These are phyloP conservation scores for Aspidoscelis tigris DNA, from an alignment of 2,113 vertebrate genomes.

Conservation along the genomic window DNA sequence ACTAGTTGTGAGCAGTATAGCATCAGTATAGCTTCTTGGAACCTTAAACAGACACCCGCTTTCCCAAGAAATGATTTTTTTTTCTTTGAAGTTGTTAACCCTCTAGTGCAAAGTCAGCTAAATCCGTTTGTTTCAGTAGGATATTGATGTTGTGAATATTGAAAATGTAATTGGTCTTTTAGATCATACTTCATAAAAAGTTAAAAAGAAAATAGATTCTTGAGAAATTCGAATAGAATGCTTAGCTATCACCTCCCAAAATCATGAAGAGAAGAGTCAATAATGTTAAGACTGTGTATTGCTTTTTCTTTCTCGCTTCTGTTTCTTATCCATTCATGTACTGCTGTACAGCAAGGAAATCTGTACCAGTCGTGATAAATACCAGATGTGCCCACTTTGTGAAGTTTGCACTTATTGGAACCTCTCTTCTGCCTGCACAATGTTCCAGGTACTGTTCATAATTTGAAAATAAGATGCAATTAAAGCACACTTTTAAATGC, in stretches of 20 bases:
- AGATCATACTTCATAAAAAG: too few species aligned
- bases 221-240: too few species aligned
- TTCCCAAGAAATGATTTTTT: too few species aligned
- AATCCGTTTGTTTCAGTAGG: too few species aligned
- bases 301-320: not conserved
- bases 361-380: constrained; percentile 40
- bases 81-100: too few species aligned
- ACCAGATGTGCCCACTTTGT: constrained; percentile 71
- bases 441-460: constrained; percentile 62
- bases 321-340: not conserved
- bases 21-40: too few species aligned
- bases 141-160: too few species aligned
- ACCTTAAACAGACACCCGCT: too few species aligned
- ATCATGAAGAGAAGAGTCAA: not conserved
- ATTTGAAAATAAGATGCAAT: not conserved
- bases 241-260: not conserved
- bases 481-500: not conserved
- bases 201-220: too few species aligned
- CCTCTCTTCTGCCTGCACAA: constrained; percentile 70
- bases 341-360: constrained; percentile 59
- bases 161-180: too few species aligned
- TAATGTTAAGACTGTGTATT: not conserved
- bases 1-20: too few species aligned
- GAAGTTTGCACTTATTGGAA: constrained; percentile 68
- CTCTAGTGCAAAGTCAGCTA: too few species aligned